Percentiles rank a stretch among this genome's conserved stretches.
These are phyloP conservation scores for Torymus tubicola DNA, from an alignment of 2,888 invertebrate genomes.

Conservation along the genomic window DNA sequence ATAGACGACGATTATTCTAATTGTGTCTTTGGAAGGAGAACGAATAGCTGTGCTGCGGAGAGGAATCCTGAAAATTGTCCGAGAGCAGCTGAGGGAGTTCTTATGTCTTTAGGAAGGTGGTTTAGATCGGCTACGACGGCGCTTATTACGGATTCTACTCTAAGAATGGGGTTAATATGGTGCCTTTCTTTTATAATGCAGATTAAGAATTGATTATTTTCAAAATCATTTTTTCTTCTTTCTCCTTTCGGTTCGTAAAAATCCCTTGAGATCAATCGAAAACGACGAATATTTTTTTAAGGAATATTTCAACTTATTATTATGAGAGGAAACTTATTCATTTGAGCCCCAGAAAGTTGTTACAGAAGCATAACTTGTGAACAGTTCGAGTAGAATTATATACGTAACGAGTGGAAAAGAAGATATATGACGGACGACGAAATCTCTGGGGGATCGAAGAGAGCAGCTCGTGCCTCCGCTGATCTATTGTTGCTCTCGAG, in stretches of 20 bases:
- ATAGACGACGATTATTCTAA: conserved; percentile 67
- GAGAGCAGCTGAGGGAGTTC: not conserved
- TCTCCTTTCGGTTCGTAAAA: no score
- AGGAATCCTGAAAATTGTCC: conserved; percentile 32
- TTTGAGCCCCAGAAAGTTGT: no score
- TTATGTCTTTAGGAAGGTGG: conserved; percentile 42
- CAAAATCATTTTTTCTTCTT: no score
- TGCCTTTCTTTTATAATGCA: no score
- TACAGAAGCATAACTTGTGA: no score
- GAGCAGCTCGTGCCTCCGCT: conserved; percentile 60
- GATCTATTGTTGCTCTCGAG: conserved; percentile 70
- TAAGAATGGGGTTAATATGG: no score
- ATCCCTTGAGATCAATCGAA: no score
- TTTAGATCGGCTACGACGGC: not conserved
- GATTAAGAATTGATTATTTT: no score
- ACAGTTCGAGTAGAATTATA: no score
- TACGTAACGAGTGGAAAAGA: conserved; percentile 51
- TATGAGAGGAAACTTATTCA: no score
- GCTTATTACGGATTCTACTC: conserved; percentile 33
- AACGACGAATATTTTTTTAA: no score
- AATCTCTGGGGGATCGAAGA: conserved; percentile 65
- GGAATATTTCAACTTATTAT: no score
- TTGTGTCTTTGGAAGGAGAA: conserved; percentile 64
- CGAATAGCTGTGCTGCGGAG: not conserved
- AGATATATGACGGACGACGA: conserved; percentile 68